Percentiles rank a stretch among this genome's conserved stretches.
These are phyloP conservation scores for Drosophila nebulosa DNA, from an alignment of 1,140 invertebrate genomes.

Conservation along the genomic window DNA sequence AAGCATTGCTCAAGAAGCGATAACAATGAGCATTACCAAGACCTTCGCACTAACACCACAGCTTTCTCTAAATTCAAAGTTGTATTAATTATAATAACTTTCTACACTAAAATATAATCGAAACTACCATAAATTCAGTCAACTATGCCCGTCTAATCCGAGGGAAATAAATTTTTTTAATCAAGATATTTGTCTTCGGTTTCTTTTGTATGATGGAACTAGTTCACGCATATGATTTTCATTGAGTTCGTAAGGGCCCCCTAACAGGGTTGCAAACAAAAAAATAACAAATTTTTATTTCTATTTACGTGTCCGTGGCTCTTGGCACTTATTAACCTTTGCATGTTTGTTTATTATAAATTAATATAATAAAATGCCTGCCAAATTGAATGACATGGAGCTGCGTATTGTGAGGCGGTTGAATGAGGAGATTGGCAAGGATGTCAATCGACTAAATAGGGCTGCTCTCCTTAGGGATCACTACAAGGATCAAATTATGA, in stretches of 20 bases:
- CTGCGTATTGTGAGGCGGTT: slow-evolving; percentile 82
- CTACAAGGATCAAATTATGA: slow-evolving; percentile 81
- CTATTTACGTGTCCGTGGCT: slow-evolving; percentile 48
- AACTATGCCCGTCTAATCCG: too few relatives aligned
- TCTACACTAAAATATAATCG: too few relatives aligned
- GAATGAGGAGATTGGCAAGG: slow-evolving; percentile 83
- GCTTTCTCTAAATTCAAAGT: too few relatives aligned
- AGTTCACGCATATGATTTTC: not conserved
- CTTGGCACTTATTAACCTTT: slow-evolving; percentile 31
- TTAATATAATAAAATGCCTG: slow-evolving; percentile 40
- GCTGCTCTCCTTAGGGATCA: slow-evolving; percentile 62
- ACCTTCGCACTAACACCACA: not conserved
- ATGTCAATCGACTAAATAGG: slow-evolving; percentile 82
- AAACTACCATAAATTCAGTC: too few relatives aligned
- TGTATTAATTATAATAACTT: too few relatives aligned
- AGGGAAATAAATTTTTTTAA: too few relatives aligned
- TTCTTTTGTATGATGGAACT: not conserved
- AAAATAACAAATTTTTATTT: slow-evolving; percentile 56
- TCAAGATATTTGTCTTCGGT: not conserved
- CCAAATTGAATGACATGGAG: slow-evolving; percentile 58
- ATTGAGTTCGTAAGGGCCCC: not conserved
- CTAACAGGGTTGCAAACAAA: not conserved
- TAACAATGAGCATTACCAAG: not conserved
- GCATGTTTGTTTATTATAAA: slow-evolving; percentile 32
- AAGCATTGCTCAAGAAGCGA: slow-evolving; percentile 6